A percentile compares a stretch with the other conserved stretches of the same genome.
phyloP scores from a whole-genome alignment of 2,113 vertebrate species.

The Scomber japonicus region DNA sequence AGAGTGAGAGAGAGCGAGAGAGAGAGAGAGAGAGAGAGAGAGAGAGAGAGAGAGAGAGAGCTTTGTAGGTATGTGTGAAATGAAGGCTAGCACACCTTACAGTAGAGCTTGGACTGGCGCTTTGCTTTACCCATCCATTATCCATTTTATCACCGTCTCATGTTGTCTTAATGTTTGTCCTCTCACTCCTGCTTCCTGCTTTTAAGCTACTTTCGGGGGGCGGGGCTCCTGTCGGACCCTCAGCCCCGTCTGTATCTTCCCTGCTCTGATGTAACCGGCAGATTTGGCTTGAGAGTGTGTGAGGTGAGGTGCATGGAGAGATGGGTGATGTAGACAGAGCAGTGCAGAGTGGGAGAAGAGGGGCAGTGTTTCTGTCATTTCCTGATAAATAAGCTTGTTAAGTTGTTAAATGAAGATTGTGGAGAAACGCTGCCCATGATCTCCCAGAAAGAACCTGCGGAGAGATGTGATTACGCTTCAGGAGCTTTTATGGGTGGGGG shows the following conservation, averaged over 20 bases:
- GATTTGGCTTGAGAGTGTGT: constrained; percentile 68
- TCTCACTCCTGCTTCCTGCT: constrained; percentile 60
- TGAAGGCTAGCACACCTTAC: constrained; percentile 57
- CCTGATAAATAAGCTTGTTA: not conserved
- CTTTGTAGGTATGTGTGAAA: constrained; percentile 45
- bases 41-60: constrained; percentile 19
- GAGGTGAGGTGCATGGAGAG: constrained; percentile 75
- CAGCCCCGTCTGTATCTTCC: constrained; percentile 85
- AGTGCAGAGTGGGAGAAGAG: not conserved
- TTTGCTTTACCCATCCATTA: constrained; percentile 72
- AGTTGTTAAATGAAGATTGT: not conserved
- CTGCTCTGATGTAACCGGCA: constrained; percentile 50
- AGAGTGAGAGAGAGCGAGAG: constrained; percentile 37
- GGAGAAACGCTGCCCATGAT: constrained; percentile 4
- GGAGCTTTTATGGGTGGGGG: not conserved
- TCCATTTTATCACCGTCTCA: constrained; percentile 72
- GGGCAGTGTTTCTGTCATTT: constrained; percentile 6
- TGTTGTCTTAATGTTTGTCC: constrained; percentile 55
- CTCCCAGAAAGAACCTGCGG: not conserved
- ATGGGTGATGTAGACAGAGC: constrained; percentile 19
- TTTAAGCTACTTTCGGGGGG: constrained; percentile 54
- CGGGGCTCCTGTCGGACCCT: constrained; percentile 27
- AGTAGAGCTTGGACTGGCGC: constrained; percentile 79
- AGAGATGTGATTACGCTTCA: not conserved
- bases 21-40: constrained; percentile 41